These are phyloP conservation scores for Tamandua tetradactyla DNA, from an alignment of 2,797 vertebrate species.

Conservation along the genomic window DNA sequence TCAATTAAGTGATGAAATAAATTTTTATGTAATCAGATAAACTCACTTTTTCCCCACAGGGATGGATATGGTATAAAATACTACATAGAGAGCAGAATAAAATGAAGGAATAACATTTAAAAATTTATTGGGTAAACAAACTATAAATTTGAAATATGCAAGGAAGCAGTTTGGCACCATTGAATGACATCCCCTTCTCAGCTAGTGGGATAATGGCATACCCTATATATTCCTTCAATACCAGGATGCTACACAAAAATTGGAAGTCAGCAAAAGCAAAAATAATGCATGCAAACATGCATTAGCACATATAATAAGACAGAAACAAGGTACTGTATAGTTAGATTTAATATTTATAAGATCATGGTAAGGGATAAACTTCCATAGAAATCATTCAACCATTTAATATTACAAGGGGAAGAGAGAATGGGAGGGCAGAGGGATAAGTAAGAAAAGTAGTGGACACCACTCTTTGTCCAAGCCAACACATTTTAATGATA, in stretches of 20 bases:
- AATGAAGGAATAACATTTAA: neutral
- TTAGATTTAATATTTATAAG: slow-evolving; percentile 8
- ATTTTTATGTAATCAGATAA: neutral
- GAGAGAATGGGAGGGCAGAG: neutral
- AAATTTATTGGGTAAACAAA: neutral
- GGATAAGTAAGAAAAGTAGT: neutral
- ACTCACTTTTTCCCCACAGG: neutral
- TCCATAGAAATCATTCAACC: neutral
- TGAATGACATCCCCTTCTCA: neutral
- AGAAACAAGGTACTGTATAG: neutral
- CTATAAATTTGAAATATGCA: neutral
- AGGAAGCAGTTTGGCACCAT: neutral
- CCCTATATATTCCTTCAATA: neutral
- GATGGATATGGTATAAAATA: neutral
- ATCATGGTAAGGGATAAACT: neutral
- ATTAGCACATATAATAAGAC: neutral
- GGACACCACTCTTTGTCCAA: neutral
- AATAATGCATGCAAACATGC: neutral
- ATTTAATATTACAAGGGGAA: neutral
- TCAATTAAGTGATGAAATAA: neutral
- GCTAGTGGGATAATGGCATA: neutral
- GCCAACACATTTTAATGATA: neutral
- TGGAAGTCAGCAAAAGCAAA: neutral
- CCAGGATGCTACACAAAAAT: neutral
- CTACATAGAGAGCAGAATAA: neutral